phyloP scores from a whole-genome alignment of 2,888 invertebrate species.

The Leucophenga maculata region DNA sequence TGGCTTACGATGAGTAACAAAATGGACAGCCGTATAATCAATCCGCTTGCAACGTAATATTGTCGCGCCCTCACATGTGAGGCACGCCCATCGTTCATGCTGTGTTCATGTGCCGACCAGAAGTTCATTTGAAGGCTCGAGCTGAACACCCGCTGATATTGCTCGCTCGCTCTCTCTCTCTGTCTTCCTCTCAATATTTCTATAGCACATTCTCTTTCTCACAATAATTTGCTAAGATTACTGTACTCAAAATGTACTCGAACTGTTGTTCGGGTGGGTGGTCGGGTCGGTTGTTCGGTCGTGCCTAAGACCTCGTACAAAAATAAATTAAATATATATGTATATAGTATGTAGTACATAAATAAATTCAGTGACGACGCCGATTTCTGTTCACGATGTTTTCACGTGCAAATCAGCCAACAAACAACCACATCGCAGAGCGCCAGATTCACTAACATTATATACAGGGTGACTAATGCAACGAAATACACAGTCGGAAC shows the following conservation, averaged over 20 bases:
- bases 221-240: not conserved
- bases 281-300: not conserved
- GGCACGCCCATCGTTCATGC: conserved; percentile 41
- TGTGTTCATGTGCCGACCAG: conserved; percentile 13
- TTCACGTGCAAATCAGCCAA: conserved; percentile 56
- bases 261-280: not conserved
- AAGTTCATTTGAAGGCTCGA: not conserved
- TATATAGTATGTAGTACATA: not conserved
- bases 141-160: not conserved
- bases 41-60: conserved; percentile 11
- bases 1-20: no score
- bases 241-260: not conserved
- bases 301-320: conserved; percentile 14
- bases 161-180: no score
- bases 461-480: conserved; percentile 3
- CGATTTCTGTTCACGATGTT: conserved; percentile 54
- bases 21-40: conserved; percentile 26
- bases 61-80: conserved; percentile 31
- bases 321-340: conserved; percentile 1
- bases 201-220: not conserved
- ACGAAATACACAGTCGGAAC: conserved; percentile 23
- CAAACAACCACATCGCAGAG: conserved; percentile 37
- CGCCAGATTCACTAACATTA: conserved; percentile 27
- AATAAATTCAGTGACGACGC: conserved; percentile 13
- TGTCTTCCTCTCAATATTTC: no score